A percentile compares a stretch with the other conserved stretches of the same genome.
Evolutionary conservation across 2,888 invertebrate genomes (phyloP).

Genomic region (Hypena proboscidalis): DNA sequence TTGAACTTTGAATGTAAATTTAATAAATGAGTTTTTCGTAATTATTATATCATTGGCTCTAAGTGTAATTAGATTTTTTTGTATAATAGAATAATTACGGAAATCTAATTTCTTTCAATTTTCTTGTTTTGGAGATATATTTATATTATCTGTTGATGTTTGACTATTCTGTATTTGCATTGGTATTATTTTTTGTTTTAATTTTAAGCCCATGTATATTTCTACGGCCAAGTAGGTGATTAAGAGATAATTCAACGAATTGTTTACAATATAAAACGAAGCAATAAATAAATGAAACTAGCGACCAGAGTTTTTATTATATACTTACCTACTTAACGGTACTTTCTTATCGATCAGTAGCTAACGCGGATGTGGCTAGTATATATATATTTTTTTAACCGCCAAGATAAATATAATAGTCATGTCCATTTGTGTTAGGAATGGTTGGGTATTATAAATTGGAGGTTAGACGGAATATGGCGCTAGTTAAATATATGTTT

Average conservation of each 20-base stretch:
- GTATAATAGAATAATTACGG: constrained; percentile 34
- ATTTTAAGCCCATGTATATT: constrained; percentile 65
- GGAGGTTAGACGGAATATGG: too few species aligned
- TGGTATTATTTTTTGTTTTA: constrained; percentile 78
- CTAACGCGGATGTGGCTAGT: too few species aligned
- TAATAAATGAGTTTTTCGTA: constrained; percentile 24
- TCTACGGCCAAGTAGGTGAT: constrained; percentile 63
- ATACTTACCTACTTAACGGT: not conserved
- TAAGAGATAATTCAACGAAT: constrained; percentile 75
- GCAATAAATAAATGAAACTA: constrained; percentile 73
- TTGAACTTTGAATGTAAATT: constrained; percentile 50
- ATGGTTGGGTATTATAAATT: too few species aligned
- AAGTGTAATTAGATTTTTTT: constrained; percentile 48
- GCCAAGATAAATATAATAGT: too few species aligned
- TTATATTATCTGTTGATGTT: constrained; percentile 80
- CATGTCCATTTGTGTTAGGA: too few species aligned
- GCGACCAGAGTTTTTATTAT: constrained; percentile 50
- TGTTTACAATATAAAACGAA: constrained; percentile 78
- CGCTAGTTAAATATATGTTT: too few species aligned
- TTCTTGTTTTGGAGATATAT: constrained; percentile 73
- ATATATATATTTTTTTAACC: too few species aligned
- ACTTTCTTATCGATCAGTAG: too few species aligned
- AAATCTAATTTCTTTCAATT: constrained; percentile 39
- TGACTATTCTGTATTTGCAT: constrained; percentile 75
- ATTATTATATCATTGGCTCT: constrained; percentile 24